These are phyloP conservation scores for Phataginus tetradactyla DNA, from an alignment of 2,797 vertebrate genomes.

Conservation along the genomic window DNA sequence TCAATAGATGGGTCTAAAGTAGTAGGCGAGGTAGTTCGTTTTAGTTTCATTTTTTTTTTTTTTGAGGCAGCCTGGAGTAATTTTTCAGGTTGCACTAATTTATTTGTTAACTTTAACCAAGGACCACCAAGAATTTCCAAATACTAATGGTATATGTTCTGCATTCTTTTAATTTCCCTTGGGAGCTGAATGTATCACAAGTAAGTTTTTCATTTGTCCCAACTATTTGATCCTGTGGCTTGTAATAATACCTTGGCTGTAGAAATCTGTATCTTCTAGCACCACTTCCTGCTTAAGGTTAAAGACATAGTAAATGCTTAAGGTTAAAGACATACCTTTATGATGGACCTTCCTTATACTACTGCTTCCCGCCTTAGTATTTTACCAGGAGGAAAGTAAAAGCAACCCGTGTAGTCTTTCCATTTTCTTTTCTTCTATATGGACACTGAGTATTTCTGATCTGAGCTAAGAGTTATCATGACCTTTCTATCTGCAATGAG, in stretches of 20 bases:
- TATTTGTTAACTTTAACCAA: background rate
- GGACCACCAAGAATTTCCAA: background rate
- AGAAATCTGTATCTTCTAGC: background rate
- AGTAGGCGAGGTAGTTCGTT: background rate
- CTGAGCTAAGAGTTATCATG: background rate
- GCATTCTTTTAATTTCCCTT: conserved; percentile 17
- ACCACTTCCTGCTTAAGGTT: background rate
- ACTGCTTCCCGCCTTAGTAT: background rate
- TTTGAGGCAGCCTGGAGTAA: background rate
- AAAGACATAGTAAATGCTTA: background rate
- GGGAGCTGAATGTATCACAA: conserved; percentile 1
- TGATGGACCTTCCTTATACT: background rate
- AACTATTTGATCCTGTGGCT: background rate
- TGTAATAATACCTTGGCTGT: background rate
- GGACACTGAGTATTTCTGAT: background rate
- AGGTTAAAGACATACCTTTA: background rate
- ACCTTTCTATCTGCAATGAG: background rate
- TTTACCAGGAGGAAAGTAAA: background rate
- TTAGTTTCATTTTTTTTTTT: background rate
- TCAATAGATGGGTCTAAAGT: background rate
- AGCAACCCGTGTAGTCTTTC: background rate
- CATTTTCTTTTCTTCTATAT: background rate
- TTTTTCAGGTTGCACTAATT: background rate
- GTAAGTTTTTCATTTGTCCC: background rate
- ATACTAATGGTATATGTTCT: background rate